Evolutionary conservation across 92 coral and sea anemone genomes (phyloP).

Genomic region (Epizoanthus stellaris): DNA sequence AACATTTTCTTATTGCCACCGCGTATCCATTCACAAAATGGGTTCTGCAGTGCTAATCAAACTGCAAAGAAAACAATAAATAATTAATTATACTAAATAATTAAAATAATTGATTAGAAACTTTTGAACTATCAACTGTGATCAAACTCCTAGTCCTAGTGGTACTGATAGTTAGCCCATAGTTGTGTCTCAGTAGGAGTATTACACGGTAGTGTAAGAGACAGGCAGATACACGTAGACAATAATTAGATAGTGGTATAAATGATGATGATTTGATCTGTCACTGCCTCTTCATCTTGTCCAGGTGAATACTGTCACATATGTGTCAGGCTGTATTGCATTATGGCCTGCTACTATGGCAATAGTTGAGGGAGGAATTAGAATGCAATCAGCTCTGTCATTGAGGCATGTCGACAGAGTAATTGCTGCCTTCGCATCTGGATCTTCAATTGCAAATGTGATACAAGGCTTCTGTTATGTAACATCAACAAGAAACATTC

Average conservation of each 20-base stretch:
- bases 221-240: not conserved
- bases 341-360: slow-evolving; percentile 85
- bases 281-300: not conserved
- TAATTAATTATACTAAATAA: too few species aligned
- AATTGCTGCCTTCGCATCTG: slow-evolving; percentile 68
- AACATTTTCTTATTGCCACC: too few species aligned
- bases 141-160: too few species aligned
- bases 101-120: too few species aligned
- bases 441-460: slow-evolving; percentile 63
- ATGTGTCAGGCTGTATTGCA: slow-evolving; percentile 86
- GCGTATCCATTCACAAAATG: too few species aligned
- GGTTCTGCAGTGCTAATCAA: too few species aligned
- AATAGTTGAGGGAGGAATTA: slow-evolving; percentile 72
- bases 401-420: slow-evolving; percentile 80
- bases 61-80: too few species aligned
- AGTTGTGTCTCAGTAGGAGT: too few species aligned
- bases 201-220: not conserved
- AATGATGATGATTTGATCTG: not conserved
- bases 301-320: slow-evolving; percentile 63
- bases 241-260: not conserved
- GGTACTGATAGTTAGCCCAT: too few species aligned
- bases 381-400: slow-evolving; percentile 72
- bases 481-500: slow-evolving; percentile 59
- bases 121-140: too few species aligned
- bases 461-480: slow-evolving; percentile 84